Conservation (phyloP, 2,797 vertebrate genomes). For the Gallirallus australis region DNA sequence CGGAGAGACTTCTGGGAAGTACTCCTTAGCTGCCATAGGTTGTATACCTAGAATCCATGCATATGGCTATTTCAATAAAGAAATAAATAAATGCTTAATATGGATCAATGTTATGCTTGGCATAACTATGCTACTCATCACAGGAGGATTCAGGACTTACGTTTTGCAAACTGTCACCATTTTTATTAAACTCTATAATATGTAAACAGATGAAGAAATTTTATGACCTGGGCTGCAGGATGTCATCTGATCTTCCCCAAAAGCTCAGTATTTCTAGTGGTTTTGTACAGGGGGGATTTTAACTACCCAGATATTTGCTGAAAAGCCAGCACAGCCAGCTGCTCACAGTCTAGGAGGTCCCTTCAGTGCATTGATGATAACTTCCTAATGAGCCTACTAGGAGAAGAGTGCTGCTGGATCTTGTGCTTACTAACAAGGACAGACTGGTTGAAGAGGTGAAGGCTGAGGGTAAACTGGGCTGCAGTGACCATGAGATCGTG, state of each 20-base stretch:
- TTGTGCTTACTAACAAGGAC: too few species aligned
- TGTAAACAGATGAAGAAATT: not conserved
- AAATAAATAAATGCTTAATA: not conserved
- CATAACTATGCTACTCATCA: not conserved
- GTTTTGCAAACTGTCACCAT: not conserved
- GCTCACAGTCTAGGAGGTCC: too few species aligned
- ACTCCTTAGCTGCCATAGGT: not conserved
- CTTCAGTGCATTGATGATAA: too few species aligned
- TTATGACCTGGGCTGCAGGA: not conserved
- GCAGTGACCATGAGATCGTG: too few species aligned
- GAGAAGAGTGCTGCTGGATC: too few species aligned
- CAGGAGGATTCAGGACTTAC: not conserved
- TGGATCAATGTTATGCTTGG: not conserved
- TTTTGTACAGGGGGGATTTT: not conserved
- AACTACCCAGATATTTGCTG: too few species aligned
- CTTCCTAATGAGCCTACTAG: too few species aligned
- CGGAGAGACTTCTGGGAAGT: not conserved
- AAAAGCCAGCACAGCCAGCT: too few species aligned
- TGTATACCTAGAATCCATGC: not conserved
- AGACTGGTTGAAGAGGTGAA: too few species aligned
- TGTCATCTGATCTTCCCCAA: not conserved
- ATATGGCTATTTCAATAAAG: not conserved
- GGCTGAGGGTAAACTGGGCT: too few species aligned
- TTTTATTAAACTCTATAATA: constrained; percentile 5
- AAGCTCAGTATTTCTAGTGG: not conserved